Base-by-base conservation (phyloP, 2,797 vertebrate species). In the Rhadinocentrus ornatus region DNA sequence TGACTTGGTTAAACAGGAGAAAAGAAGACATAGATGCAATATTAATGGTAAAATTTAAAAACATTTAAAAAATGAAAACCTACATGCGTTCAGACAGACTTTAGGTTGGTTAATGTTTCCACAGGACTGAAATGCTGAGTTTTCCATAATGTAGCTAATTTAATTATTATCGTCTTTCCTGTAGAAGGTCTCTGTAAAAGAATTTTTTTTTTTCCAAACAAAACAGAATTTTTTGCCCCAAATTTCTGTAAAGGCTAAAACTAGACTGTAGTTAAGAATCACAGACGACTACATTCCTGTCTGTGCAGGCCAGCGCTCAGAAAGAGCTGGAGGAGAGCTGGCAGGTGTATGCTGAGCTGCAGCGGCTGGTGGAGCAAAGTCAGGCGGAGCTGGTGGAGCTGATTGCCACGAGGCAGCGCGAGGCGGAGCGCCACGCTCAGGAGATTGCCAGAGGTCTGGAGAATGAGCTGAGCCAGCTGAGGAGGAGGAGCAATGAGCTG, bases 311-410 rank as follows among this genome's bases (percentile, higher is more conserved):
- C 69, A 87, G 82, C 12, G 76, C 92, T 59, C 93, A 95, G 91
- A 92, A 65, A 70, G 94, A 95, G 85, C 35, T 95, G 66, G 94
- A 95, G 89, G 94, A 95, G 46, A 95, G 94, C 89, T 95, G 94
- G 94, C 86, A 89, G 82, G 92, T 95, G 46, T 95, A 93, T 0
- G 93, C 92, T 0, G 93, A 94, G 77, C 92, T 95, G 79, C 94
- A 94, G 88, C 90, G 81, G 0, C 60, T 93, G 80, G 82, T 94
- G 86, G 95, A 95, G 90, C 91, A 94, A 80, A 94, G 94, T 39
- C 95, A 95, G 91, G 94, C 93, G 0, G 94, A 95, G 70, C 76
- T 94, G 83, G 91, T 94, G 90, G 95, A 94, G 87, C 75, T 83
- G 69, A 94, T 95, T 71, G 70, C 93, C 2, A 50, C 60, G 0